Evolutionary conservation across 2,113 vertebrate genomes (phyloP), one percentile per base, ranked within the genome.

Genomic region (Pachycephala philippinensis): DNA sequence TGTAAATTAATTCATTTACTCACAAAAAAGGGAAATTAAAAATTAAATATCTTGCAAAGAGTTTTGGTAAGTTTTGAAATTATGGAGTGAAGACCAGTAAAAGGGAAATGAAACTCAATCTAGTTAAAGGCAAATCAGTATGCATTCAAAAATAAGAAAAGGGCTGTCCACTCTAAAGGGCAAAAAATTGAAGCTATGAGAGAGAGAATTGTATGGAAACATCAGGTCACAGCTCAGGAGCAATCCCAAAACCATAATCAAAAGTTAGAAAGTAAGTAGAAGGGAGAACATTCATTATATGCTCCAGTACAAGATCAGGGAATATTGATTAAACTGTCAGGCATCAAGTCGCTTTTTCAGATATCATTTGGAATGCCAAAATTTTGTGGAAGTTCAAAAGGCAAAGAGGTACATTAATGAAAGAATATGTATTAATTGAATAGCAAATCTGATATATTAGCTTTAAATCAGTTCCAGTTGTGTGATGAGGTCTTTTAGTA

Each of bases 81-180:
- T 44, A 23, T 15, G 9, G 10, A 52, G 10, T 28, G 8, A 69
- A 81, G 5, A 59, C 8, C 12, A 54, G 13, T 54, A 44, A 72
- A 84, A 70, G 17, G 8, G 14, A 69, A 35, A 50, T 54, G 8
- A 54, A 72, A 40, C 72, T 89, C 23, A 26, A 9, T 81, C n/a
- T 8, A 21, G 13, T 27, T 59, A 84, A 71, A 70, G 39, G 23
- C 31, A 72, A 50, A 49, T 59, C 19, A 72, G 19, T 49, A 33
- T 3, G 30, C 19, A 54, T 63, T 31, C 1, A 19, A 19, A 61
- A 49, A 31, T 18, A 19, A 52, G 26, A 63, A 59, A 35, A 28
- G 1, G 26, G 1, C 8, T 69, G 42, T 30, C 5, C 6, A 21
- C 9, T 64, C 35, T 44, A 2, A 2, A 33, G 16, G 22, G 28